Percentiles rank a stretch among this genome's conserved stretches.
These are phyloP conservation scores for Ormyrus thymus DNA, from an alignment of 2,888 invertebrate species.

Conservation along the genomic window DNA sequence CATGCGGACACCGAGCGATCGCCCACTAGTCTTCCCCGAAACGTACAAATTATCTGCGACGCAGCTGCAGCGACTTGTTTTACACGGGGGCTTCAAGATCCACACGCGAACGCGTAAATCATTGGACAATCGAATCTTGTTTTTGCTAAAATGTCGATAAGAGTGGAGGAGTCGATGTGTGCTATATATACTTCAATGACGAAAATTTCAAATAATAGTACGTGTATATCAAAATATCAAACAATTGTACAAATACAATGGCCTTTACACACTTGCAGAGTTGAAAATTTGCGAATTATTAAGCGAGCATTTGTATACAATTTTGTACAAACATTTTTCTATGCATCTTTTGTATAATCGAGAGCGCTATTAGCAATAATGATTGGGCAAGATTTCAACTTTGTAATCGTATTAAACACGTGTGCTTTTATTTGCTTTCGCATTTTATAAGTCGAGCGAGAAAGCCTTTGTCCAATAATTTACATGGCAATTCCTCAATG, in stretches of 20 bases:
- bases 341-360: slow-evolving; percentile 25
- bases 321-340: slow-evolving; percentile 27
- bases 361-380: slow-evolving; percentile 11
- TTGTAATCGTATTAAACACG: slow-evolving; percentile 2
- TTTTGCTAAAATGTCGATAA: not conserved
- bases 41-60: slow-evolving; percentile 46
- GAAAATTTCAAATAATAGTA: not conserved
- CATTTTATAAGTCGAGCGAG: slow-evolving; percentile 3
- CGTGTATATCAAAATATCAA: not conserved
- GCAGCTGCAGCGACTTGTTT: not conserved
- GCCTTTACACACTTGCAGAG: slow-evolving; percentile 8
- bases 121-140: slow-evolving; percentile 39
- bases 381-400: slow-evolving; percentile 21
- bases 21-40: slow-evolving; percentile 50
- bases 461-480: slow-evolving; percentile 44
- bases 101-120: slow-evolving; percentile 33
- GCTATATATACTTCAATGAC: slow-evolving; percentile 28
- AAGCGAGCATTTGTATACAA: slow-evolving; percentile 23
- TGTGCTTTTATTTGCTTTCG: slow-evolving; percentile 40
- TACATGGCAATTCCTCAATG: slow-evolving; percentile 34
- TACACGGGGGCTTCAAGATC: slow-evolving; percentile 2
- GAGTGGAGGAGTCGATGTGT: slow-evolving; percentile 1
- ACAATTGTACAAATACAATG: slow-evolving; percentile 18
- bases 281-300: slow-evolving; percentile 30
- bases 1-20: slow-evolving; percentile 10